phyloP scores from a whole-genome alignment of 1,140 invertebrate species.

The Melanaphis sacchari region DNA sequence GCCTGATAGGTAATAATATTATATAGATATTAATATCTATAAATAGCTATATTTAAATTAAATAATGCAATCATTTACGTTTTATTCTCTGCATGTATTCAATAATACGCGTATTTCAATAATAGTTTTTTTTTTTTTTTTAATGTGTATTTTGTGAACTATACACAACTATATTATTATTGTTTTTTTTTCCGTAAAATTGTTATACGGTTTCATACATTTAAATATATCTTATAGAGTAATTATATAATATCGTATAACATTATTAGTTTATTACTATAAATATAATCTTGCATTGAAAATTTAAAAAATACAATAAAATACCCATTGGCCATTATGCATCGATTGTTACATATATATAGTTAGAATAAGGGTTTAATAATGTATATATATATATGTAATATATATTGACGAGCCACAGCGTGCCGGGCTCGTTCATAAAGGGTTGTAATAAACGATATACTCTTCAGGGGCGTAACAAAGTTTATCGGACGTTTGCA shows the following conservation, averaged over 20 bases:
- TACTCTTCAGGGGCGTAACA: conserved; percentile 33
- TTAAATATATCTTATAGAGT: neutral
- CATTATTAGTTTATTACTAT: neutral
- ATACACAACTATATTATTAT: neutral
- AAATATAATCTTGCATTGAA: neutral
- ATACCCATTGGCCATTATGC: neutral
- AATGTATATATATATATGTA: neutral
- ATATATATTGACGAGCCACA: neutral
- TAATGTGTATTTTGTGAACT: neutral
- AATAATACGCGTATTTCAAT: neutral
- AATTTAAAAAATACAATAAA: neutral
- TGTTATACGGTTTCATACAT: neutral
- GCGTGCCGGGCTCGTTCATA: neutral
- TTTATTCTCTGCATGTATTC: neutral
- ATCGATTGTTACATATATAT: neutral
- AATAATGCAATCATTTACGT: neutral
- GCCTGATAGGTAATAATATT: neutral
- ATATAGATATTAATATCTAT: too few relatives aligned
- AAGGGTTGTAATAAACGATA: conserved; percentile 55
- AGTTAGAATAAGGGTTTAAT: neutral
- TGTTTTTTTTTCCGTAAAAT: neutral
- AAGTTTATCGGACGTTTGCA: conserved; percentile 55
- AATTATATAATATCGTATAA: neutral
- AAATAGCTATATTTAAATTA: too few relatives aligned
- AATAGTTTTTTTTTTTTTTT: too few relatives aligned